Percentiles rank a stretch among this genome's conserved stretches.
Evolutionary conservation across 2,113 vertebrate species (phyloP).

Genomic region (Carollia perspicillata): DNA sequence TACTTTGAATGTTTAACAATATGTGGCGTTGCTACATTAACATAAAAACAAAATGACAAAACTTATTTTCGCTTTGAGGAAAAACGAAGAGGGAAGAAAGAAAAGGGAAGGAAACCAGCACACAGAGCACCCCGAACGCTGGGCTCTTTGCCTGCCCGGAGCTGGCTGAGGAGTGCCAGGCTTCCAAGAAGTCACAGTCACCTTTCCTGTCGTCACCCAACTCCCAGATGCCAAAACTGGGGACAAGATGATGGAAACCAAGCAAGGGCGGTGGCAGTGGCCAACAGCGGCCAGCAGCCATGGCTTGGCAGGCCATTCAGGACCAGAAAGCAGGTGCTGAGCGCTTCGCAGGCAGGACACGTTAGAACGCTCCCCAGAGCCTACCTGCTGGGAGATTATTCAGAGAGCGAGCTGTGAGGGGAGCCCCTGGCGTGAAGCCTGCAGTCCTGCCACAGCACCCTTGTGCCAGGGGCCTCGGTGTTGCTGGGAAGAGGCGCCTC

Average conservation of each 20-base stretch:
- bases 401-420: background rate
- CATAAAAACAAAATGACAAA: background rate
- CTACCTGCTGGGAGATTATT: background rate
- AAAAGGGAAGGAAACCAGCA: background rate
- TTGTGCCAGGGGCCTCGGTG: no score
- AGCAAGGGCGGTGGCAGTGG: background rate
- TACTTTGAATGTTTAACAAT: background rate
- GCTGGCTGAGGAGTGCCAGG: background rate
- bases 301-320: background rate
- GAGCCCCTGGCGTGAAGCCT: background rate
- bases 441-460: background rate
- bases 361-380: background rate
- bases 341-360: background rate
- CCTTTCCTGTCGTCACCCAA: background rate
- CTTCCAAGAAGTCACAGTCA: background rate
- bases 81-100: constrained; percentile 18
- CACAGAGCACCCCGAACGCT: background rate
- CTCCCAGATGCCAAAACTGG: background rate
- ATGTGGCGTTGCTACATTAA: background rate
- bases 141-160: background rate
- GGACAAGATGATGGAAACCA: background rate
- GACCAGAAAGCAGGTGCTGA: background rate
- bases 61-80: constrained; percentile 22
- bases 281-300: background rate
- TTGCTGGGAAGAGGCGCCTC: background rate